Base-by-base conservation (phyloP, 1,140 invertebrate genomes). In the Drosophila dunni region DNA sequence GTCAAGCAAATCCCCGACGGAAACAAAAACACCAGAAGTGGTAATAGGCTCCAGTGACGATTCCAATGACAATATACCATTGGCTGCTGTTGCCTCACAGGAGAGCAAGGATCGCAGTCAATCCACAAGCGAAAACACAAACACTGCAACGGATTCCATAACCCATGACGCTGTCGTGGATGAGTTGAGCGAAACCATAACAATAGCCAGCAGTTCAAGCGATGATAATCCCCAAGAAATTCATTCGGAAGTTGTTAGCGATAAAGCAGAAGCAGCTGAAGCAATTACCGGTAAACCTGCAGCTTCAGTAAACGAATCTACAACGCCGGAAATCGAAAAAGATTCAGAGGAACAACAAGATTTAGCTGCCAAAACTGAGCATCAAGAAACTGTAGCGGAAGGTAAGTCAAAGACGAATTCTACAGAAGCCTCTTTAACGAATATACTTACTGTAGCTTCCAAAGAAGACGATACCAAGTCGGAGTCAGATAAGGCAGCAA, bases 31-130 rank as follows among this genome's bases (percentile, higher is more conserved):
- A 0, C 29, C 65, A 4, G 81, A 90, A 56, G 70, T 84, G 7
- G 83, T 89, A 7, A 61, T 85, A 15, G 85, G 71, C 0, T 91
- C 91, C 8, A 92, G 91, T 33, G 89, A 92, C 65, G 91, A 92
- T 9, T 88, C 79, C 34, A 83, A 83, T 56, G 83, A 91, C 34
- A 89, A 92, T 53, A 75, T 90, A 64, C 90, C 90, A 1, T 42
- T 91, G 15, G 86, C 90, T 0, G 56, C 78, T 13, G 90, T 89
- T 5, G 83, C 76, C 33, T 81, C 84, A 1, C 78, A 81, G 48
- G 80, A 90, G 54, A 79, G 63, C 44, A 80, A 78, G 24, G 72
- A 77, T 3, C 75, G 79, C 9, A 62, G 46, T 17, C 78, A 79
- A 53, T 38, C 36, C 0, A 45, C 60, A 15, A 46, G 42, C 5